Base-by-base conservation (phyloP, 2,113 vertebrate species). In the Malurus cyaneus region DNA sequence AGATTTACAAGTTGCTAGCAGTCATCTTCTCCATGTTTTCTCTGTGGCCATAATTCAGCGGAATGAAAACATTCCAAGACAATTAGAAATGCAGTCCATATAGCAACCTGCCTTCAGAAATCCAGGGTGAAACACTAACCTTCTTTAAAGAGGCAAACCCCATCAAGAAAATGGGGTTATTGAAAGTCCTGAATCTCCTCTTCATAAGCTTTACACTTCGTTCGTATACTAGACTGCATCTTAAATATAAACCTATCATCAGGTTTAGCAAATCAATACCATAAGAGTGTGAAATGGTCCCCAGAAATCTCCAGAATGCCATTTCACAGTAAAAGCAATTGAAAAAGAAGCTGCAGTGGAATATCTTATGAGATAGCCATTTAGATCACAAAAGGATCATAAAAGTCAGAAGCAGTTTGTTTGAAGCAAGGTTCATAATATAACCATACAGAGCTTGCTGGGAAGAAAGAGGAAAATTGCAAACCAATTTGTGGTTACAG, bases 361-460 rank as follows among this genome's bases (percentile, higher is more conserved):
- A 98, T 98, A 98, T 98, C 96, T 98, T 98, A 98, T 96, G 97
- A 98, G 97, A 97, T 97, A 97, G 94, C 97, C 97, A 97, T 98
- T 98, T 98, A 98, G 97, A 98, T 98, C 97, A 97, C 97, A 98
- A 97, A 98, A 98, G 97, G 97, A 97, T 97, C 96, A 96, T 98
- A 98, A 98, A 98, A 98, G 97, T 98, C 97, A 98, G 96, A 98
- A 98, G 96, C 93, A 97, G 96, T 98, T 98, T 98, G 96, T 97
- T 96, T 98, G 97, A 98, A 97, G 96, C 96, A 97, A 95, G 96
- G 97, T 97, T 98, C 96, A 92, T 97, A 97, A 96, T 98, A 97
- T 97, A 98, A 97, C 97, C 95, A 96, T 96, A 95, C 88, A 96
- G 95, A 94, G 96, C 94, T 97, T 94, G 93, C 97, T 95, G 92